A percentile compares a stretch with the other conserved stretches of the same genome.
These are phyloP conservation scores for Triplophysa bombifrons DNA, from an alignment of 2,797 vertebrate genomes.

Conservation along the genomic window DNA sequence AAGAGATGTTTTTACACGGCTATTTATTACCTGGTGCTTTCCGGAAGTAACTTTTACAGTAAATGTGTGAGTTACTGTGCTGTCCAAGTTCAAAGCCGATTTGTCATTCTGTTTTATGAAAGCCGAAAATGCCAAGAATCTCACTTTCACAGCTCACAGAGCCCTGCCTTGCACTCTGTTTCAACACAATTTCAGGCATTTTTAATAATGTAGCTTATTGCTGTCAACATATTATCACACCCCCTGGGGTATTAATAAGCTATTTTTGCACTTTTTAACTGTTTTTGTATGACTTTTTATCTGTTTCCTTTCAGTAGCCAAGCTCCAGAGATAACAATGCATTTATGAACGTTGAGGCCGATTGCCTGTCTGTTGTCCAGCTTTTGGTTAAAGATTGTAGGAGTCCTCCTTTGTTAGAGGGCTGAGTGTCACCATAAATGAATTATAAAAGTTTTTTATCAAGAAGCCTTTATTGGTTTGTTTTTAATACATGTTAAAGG, in stretches of 20 bases:
- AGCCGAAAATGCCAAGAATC: conserved; percentile 54
- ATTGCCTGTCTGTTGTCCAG: conserved; percentile 28
- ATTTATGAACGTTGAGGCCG: conserved; percentile 36
- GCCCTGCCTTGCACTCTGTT: conserved; percentile 62
- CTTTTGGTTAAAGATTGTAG: conserved; percentile 29
- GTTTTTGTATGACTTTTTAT: conserved; percentile 47
- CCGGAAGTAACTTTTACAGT: conserved; percentile 59
- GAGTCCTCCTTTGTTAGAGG: conserved; percentile 22
- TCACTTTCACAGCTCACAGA: conserved; percentile 51
- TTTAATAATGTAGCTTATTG: conserved; percentile 56
- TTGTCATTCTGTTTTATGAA: conserved; percentile 61
- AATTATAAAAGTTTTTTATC: conserved; percentile 56
- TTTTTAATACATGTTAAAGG: conserved; percentile 68
- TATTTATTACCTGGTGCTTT: conserved; percentile 72
- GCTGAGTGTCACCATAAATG: conserved; percentile 52
- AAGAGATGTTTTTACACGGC: conserved; percentile 56
- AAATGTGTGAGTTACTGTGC: conserved; percentile 48
- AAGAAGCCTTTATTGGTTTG: conserved; percentile 65
- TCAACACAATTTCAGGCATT: conserved; percentile 57
- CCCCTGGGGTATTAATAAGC: conserved; percentile 62
- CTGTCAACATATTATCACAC: conserved; percentile 58
- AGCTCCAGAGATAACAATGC: conserved; percentile 47
- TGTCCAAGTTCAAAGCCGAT: conserved; percentile 35
- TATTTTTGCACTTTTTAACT: conserved; percentile 63
- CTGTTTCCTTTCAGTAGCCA: conserved; percentile 35